Base-by-base conservation (phyloP, 2,888 invertebrate genomes). In the Toxonevra muliebris region DNA sequence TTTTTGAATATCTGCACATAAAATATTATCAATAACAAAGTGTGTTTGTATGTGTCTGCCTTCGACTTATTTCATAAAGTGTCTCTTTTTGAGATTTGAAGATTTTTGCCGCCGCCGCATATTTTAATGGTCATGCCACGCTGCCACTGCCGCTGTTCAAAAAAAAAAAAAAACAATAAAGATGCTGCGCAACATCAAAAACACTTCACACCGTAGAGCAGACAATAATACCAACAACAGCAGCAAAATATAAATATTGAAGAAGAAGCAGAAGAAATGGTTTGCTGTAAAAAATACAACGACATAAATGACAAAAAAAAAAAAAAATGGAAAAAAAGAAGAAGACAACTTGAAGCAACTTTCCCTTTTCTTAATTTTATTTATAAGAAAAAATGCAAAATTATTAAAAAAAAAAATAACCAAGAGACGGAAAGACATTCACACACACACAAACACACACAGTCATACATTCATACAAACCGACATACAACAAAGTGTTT, bases 331-430 rank as follows among this genome's bases (percentile, higher is more conserved):
- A 59, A 69, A 68, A 72, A 69, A 70, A 74, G 71, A 61, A 53
- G 55, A 55, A 48, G 50, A 53, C 63, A 55, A 55, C 65, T 30
- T 30, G 50, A 62, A 54, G 60, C 59, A 68, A 72, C 72, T 72
- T 70, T 72, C 72, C 70, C 72, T 70, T 71, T 71, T 69, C 62
- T 69, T 67, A 61, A 67, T 66, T 64, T 66, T 58, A 69, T 69
- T 71, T 66, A 67, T 61, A 30, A 62, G 55, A 67, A 64, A 68
- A 50, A 60, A 65, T 50, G 50, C 41, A 55, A 55, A 59, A 43
- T 43, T 57, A 61, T 42, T 45, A 54, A 58, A 58, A 53, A 19
- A 45, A 43, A 59, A 30, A 30, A 30, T 30, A 30, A 30, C 30
- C 30, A 30, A 30, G 30, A 30, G 41, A 52, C 30, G 7, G 13